Evolutionary conservation across 2,113 vertebrate genomes (phyloP).

Genomic region (Marmota monax): DNA sequence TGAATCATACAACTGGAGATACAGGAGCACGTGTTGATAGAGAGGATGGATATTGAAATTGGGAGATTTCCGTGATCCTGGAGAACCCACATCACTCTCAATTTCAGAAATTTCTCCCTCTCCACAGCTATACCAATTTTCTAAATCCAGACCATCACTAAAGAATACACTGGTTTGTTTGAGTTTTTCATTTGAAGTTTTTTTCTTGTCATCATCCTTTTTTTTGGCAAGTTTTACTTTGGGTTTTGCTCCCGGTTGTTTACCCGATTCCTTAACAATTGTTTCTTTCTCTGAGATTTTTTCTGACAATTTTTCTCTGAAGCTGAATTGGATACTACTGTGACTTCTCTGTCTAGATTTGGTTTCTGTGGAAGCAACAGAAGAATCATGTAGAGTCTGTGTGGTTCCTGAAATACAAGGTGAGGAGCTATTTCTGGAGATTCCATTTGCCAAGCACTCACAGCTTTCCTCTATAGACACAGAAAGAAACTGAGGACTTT

Average conservation of each 20-base stretch:
- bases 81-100: conserved; percentile 97
- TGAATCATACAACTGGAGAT: conserved; percentile 98
- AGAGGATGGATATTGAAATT: conserved; percentile 97
- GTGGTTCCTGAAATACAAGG: conserved; percentile 94
- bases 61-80: conserved; percentile 90
- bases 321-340: conserved; percentile 96
- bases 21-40: conserved; percentile 98
- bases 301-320: conserved; percentile 95
- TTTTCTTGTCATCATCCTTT: conserved; percentile 96
- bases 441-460: conserved; percentile 91
- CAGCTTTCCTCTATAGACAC: conserved; percentile 86
- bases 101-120: conserved; percentile 99
- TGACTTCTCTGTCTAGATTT: conserved; percentile 94
- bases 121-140: conserved; percentile 99
- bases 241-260: conserved; percentile 95
- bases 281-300: conserved; percentile 94
- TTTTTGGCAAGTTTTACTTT: conserved; percentile 95
- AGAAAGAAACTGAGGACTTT: conserved; percentile 84
- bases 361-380: conserved; percentile 86
- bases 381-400: conserved; percentile 88
- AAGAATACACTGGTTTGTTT: conserved; percentile 96
- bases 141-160: conserved; percentile 97
- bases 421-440: conserved; percentile 96
- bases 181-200: conserved; percentile 92
- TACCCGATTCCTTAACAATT: conserved; percentile 89